Conservation (phyloP, 2,888 invertebrate genomes). For the Hydrotaea diabolus region DNA sequence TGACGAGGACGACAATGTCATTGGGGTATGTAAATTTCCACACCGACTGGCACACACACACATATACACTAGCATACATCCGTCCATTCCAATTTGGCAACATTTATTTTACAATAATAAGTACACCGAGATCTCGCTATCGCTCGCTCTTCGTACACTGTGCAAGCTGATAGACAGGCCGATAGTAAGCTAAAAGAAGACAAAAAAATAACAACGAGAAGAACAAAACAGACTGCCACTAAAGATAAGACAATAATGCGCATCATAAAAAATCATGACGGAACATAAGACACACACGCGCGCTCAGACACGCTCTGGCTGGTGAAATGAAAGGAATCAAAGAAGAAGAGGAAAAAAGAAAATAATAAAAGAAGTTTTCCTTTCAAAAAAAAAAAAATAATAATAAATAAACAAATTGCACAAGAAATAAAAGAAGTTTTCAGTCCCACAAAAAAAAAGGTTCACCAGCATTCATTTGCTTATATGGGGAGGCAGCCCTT, state of each 20-base stretch:
- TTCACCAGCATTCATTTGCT: not conserved
- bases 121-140: not conserved
- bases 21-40: conserved; percentile 9
- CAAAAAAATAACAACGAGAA: not conserved
- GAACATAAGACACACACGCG: conserved; percentile 3
- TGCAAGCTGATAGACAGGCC: conserved; percentile 14
- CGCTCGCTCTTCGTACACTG: not conserved
- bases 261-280: conserved; percentile 46
- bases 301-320: not conserved
- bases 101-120: conserved; percentile 40
- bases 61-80: no score
- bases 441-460: conserved; percentile 11
- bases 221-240: conserved; percentile 39
- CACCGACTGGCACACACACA: not conserved
- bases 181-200: not conserved
- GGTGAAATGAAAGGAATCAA: not conserved
- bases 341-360: conserved; percentile 3
- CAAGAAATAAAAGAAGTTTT: conserved; percentile 25
- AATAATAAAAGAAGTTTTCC: conserved; percentile 27
- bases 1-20: not conserved
- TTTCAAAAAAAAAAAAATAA: no score
- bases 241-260: conserved; percentile 54
- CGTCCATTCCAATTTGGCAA: conserved; percentile 33
- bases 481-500: no score
- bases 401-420: conserved; percentile 42